These are phyloP conservation scores for Gadus macrocephalus DNA, from an alignment of 2,113 vertebrate species.

Conservation along the genomic window DNA sequence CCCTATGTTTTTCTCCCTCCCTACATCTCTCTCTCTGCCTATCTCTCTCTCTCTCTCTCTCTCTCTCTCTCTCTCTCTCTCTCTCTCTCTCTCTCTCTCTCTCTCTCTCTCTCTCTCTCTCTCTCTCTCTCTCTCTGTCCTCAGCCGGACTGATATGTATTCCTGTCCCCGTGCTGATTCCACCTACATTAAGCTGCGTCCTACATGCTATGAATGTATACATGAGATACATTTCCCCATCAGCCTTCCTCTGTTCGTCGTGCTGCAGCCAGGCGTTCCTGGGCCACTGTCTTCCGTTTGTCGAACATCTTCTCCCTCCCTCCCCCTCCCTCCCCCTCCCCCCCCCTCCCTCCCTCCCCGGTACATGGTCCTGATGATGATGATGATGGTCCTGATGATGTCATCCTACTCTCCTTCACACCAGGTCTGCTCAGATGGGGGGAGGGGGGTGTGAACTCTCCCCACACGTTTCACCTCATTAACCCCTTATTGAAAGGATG, in stretches of 20 bases:
- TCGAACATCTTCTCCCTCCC: no score
- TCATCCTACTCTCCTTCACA: constrained; percentile 21
- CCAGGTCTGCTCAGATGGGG: not conserved
- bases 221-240: constrained; percentile 54
- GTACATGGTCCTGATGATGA: not conserved
- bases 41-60: constrained; percentile 12
- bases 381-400: not conserved
- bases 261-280: no score
- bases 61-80: constrained; percentile 16
- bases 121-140: constrained; percentile 1
- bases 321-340: no score
- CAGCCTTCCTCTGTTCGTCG: constrained; percentile 10
- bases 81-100: not conserved
- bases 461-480: constrained; percentile 55
- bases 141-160: constrained; percentile 40
- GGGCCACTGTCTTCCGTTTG: no score
- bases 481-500: constrained; percentile 60
- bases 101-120: constrained; percentile 8
- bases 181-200: constrained; percentile 27
- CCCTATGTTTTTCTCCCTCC: no score
- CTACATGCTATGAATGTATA: constrained; percentile 43
- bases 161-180: constrained; percentile 30
- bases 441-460: constrained; percentile 18
- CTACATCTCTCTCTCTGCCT: no score
- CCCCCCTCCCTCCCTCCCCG: no score